Conservation (phyloP, 2,113 vertebrate genomes). For the Oostethus manadensis region DNA sequence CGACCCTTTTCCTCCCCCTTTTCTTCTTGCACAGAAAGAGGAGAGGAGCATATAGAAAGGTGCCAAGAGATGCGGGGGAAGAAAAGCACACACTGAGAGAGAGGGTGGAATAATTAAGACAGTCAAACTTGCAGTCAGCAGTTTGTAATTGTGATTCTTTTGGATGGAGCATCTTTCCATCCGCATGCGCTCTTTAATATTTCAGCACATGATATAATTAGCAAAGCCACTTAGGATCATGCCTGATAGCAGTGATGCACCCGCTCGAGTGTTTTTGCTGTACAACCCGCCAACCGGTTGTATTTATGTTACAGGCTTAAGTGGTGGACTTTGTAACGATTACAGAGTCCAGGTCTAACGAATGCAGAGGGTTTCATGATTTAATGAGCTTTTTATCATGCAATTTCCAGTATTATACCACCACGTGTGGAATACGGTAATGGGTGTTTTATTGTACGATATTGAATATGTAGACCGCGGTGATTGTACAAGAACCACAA, state of each 20-base stretch:
- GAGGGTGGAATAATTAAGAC: slow-evolving; percentile 23
- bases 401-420: slow-evolving; percentile 43
- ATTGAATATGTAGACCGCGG: no score
- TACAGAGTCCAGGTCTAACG: slow-evolving; percentile 57
- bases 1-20: slow-evolving; percentile 36
- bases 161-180: slow-evolving; percentile 44
- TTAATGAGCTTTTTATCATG: slow-evolving; percentile 49
- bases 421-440: slow-evolving; percentile 40
- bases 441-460: slow-evolving; percentile 32
- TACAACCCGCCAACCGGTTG: slow-evolving; percentile 28
- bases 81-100: slow-evolving; percentile 14
- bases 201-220: slow-evolving; percentile 59
- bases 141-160: slow-evolving; percentile 50
- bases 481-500: no score
- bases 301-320: slow-evolving; percentile 70
- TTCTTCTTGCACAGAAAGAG: slow-evolving; percentile 22
- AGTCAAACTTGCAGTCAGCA: slow-evolving; percentile 22
- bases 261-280: slow-evolving; percentile 55
- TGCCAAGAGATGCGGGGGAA: slow-evolving; percentile 19
- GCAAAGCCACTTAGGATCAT: slow-evolving; percentile 54
- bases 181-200: slow-evolving; percentile 44
- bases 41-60: slow-evolving; percentile 38
- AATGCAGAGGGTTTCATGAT: slow-evolving; percentile 59
- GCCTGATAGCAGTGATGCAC: slow-evolving; percentile 52
- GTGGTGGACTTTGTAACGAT: slow-evolving; percentile 65